Percentiles rank a stretch among this genome's conserved stretches.
Conservation (phyloP, 2,888 invertebrate genomes). For the Xanthia togata region DNA sequence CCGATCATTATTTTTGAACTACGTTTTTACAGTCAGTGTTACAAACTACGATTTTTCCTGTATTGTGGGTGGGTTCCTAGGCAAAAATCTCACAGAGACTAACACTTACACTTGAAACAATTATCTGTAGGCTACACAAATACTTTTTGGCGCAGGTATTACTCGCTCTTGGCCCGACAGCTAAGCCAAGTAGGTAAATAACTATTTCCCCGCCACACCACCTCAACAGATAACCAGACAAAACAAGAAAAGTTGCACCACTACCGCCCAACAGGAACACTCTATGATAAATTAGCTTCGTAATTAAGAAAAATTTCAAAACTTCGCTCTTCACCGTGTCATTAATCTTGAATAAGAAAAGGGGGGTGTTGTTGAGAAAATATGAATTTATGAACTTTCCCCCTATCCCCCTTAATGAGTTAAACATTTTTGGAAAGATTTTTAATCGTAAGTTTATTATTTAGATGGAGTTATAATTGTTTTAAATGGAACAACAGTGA, state of each 20-base stretch:
- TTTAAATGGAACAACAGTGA: conserved; percentile 28
- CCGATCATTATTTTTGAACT: not conserved
- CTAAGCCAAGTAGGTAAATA: not conserved
- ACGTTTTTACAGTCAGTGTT: no score
- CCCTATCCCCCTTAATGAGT: conserved; percentile 34
- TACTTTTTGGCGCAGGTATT: not conserved
- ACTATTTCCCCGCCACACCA: not conserved
- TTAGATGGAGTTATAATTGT: conserved; percentile 44
- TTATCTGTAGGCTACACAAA: not conserved
- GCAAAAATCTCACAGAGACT: not conserved
- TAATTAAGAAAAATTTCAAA: conserved; percentile 58
- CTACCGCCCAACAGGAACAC: conserved; percentile 50
- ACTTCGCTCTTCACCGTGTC: conserved; percentile 31
- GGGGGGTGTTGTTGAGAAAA: conserved; percentile 47
- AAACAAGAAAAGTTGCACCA: conserved; percentile 50
- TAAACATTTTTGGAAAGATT: conserved; percentile 44
- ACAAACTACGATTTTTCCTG: not conserved
- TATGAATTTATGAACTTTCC: conserved; percentile 39
- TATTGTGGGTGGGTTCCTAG: not conserved
- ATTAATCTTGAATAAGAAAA: conserved; percentile 63
- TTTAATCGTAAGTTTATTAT: conserved; percentile 49
- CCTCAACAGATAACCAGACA: not conserved
- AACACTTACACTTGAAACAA: not conserved
- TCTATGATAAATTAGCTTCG: conserved; percentile 55
- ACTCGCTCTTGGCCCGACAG: not conserved